Percentiles rank a stretch among this genome's conserved stretches.
phyloP scores from a whole-genome alignment of 1,140 invertebrate genomes.

The Halesus radiatus region DNA sequence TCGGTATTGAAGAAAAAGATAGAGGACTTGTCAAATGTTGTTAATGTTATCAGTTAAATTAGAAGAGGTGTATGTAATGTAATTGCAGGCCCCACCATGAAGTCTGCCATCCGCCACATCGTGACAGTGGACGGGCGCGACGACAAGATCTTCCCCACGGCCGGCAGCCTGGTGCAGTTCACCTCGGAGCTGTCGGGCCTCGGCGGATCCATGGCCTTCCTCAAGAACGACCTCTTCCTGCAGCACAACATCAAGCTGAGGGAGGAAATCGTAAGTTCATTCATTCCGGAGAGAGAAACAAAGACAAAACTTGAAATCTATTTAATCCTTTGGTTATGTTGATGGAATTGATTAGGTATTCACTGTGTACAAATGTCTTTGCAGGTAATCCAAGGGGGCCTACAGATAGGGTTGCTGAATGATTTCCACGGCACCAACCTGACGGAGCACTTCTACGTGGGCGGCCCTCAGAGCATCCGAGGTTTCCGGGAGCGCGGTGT shows the following conservation, averaged over 20 bases:
- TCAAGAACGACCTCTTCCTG: constrained; percentile 85
- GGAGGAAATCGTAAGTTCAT: constrained; percentile 76
- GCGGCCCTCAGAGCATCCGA: constrained; percentile 86
- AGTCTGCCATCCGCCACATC: constrained; percentile 86
- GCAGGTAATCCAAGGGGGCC: constrained; percentile 82
- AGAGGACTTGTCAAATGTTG: neutral
- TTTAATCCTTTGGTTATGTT: too few species aligned
- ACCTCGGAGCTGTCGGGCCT: constrained; percentile 87
- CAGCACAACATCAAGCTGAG: constrained; percentile 82
- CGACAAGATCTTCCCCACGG: constrained; percentile 81
- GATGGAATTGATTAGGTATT: constrained; percentile 39
- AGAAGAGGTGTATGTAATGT: too few species aligned
- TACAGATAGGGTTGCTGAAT: constrained; percentile 80
- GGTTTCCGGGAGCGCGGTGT: constrained; percentile 88
- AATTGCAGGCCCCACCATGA: constrained; percentile 81
- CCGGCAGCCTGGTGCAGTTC: constrained; percentile 78
- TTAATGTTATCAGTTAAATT: neutral
- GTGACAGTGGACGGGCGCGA: constrained; percentile 84
- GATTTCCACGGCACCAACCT: constrained; percentile 77
- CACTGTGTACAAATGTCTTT: constrained; percentile 43
- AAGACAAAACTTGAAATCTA: too few species aligned
- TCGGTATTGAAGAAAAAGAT: too few species aligned
- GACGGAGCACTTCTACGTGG: constrained; percentile 88
- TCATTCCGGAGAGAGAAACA: too few species aligned
- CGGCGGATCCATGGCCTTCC: constrained; percentile 88